Base-by-base conservation (phyloP, 2,113 vertebrate genomes). In the Gobius niger region DNA sequence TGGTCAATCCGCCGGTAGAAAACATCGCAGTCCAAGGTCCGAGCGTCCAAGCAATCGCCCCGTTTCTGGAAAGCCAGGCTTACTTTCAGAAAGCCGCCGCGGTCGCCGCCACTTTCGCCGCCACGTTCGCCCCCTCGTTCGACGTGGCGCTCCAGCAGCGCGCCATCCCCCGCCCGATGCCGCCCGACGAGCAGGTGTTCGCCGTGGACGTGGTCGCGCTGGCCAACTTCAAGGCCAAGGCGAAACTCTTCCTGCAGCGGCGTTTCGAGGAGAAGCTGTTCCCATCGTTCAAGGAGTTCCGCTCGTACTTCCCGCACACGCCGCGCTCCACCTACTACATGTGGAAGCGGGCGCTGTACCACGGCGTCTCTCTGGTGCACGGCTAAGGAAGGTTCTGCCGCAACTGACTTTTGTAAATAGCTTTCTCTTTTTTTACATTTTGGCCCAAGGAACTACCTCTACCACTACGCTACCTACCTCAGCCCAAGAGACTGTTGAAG, bases 241-340 rank as follows among this genome's bases (percentile, higher is more conserved):
- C 97, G 62, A 99, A 99, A 89, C 87, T 99, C 41, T 99, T 98
- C 80, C 85, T 99, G 84, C 97, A 99, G 90, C 93, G 93, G 53
- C 95, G 96, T 69, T 99, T 97, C 0, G 94, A 97, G 81, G 95
- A 97, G 10, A 95, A 97, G 78, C 93, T 94, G 67, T 99, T 99
- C 83, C 97, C 97, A 7, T 94, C 96, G 0, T 99, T 96, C 80
- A 97, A 96, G 77, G 97, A 99, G 82, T 99, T 99, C 84, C 91
- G 96, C 0, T 93, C 94, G 3, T 95, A 93, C 72, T 99, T 98
- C 61, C 97, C 96, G 0, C 93, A 95, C 66, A 99, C 96, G 0
- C 96, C 97, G 0, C 95, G 96, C 19, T 99, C 97, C 0, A 99
- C 97, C 0, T 99, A 98, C 82, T 99, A 99, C 91, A 99, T 99